Percentiles rank a stretch among this genome's conserved stretches.
Evolutionary conservation across 2,888 invertebrate genomes (phyloP).

Genomic region (Theodoxus fluviatilis): DNA sequence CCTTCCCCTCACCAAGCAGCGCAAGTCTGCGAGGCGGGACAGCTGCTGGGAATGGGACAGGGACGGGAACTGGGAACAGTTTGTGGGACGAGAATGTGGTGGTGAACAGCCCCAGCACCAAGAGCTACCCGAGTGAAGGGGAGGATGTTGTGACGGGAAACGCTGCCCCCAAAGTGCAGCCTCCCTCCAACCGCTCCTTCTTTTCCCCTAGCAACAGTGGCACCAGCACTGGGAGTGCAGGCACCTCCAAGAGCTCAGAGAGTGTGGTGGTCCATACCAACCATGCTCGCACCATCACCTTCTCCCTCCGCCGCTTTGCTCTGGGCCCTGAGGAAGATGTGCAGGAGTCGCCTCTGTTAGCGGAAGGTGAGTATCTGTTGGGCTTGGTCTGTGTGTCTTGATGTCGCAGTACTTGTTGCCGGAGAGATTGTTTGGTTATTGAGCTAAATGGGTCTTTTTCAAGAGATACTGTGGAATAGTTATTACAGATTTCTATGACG

Average conservation of each 20-base stretch:
- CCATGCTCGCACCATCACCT: constrained; percentile 62
- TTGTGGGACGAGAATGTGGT: no score
- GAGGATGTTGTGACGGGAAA: constrained; percentile 31
- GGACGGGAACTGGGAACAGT: no score
- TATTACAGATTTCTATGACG: no score
- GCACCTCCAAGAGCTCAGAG: constrained; percentile 47
- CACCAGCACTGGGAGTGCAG: constrained; percentile 46
- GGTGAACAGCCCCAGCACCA: no score
- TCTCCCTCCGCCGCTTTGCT: constrained; percentile 58
- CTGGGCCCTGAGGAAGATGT: constrained; percentile 46
- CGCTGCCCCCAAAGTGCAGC: constrained; percentile 29
- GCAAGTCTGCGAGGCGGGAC: no score
- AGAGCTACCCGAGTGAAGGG: constrained; percentile 29
- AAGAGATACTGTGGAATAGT: background rate
- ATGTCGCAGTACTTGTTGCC: background rate
- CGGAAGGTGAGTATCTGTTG: constrained; percentile 51
- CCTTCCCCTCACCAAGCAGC: no score
- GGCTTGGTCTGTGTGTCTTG: background rate
- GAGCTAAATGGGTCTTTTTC: background rate
- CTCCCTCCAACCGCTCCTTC: constrained; percentile 50
- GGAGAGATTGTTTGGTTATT: background rate
- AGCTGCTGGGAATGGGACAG: no score
- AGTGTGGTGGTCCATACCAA: constrained; percentile 61
- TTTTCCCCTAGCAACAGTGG: constrained; percentile 57
- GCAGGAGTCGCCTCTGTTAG: constrained; percentile 53